phyloP scores from a whole-genome alignment of 2,797 vertebrate species.

The Melanotaenia maccullochi region DNA sequence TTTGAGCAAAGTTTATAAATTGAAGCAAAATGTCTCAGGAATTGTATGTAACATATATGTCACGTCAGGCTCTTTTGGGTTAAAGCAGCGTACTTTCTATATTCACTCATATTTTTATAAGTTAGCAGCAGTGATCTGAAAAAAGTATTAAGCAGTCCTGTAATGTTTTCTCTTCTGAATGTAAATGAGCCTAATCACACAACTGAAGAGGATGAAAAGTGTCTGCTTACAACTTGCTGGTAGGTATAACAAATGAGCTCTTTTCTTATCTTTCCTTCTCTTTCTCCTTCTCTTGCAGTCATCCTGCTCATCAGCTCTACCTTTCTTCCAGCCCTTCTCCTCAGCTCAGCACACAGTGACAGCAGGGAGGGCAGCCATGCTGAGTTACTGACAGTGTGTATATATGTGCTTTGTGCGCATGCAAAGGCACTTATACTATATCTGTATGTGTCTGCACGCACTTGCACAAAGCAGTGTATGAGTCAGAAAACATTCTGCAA shows the following conservation, averaged over 20 bases:
- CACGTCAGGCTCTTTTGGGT: background rate
- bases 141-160: conserved; percentile 28
- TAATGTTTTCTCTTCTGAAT: conserved; percentile 32
- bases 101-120: conserved; percentile 36
- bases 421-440: conserved; percentile 10
- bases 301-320: conserved; percentile 61
- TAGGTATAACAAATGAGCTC: conserved; percentile 38
- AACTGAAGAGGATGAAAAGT: conserved; percentile 36
- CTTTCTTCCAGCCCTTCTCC: conserved; percentile 45
- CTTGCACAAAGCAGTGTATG: conserved; percentile 12
- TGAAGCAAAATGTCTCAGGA: no score
- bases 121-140: conserved; percentile 34
- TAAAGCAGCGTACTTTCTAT: conserved; percentile 15
- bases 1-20: no score
- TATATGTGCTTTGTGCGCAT: conserved; percentile 1
- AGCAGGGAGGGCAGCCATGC: conserved; percentile 57
- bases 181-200: conserved; percentile 59
- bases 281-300: conserved; percentile 30
- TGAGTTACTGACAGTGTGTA: conserved; percentile 37
- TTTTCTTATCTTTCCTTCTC: conserved; percentile 15
- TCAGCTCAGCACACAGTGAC: conserved; percentile 47
- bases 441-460: conserved; percentile 3
- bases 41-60: no score
- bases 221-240: conserved; percentile 54
- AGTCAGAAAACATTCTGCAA: conserved; percentile 25